These are phyloP conservation scores for Aldabrachelys gigantea DNA, from an alignment of 2,113 vertebrate species.

Conservation along the genomic window DNA sequence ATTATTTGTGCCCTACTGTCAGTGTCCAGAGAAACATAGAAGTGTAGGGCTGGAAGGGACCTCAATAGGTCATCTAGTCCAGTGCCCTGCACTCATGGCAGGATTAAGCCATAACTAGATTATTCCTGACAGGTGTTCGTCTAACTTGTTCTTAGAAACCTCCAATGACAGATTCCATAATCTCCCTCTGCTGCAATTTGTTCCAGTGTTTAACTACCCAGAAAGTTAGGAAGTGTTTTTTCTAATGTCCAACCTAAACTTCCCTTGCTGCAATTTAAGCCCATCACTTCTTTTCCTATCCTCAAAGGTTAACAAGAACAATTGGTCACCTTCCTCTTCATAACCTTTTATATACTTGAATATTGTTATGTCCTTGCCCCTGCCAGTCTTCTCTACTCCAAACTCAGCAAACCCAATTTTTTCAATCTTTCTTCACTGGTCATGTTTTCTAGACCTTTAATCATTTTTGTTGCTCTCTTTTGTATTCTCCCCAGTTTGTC, in stretches of 20 bases:
- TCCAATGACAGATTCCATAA: neutral
- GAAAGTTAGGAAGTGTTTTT: neutral
- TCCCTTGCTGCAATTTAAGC: neutral
- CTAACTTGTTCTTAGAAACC: neutral
- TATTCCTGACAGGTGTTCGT: neutral
- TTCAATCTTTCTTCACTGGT: neutral
- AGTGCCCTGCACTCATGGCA: neutral
- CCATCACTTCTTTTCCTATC: neutral
- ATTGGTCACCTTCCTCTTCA: neutral
- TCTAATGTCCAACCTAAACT: neutral
- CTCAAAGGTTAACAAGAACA: neutral
- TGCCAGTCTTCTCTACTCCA: neutral
- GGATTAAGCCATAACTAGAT: neutral
- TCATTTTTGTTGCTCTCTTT: too few species aligned
- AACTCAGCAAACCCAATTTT: neutral
- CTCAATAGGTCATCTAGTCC: neutral
- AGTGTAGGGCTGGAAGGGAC: neutral
- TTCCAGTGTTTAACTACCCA: neutral
- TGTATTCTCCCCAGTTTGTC: too few species aligned
- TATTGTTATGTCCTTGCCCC: neutral
- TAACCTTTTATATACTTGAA: neutral
- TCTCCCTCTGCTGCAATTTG: neutral
- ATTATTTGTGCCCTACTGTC: neutral
- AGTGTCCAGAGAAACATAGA: neutral
- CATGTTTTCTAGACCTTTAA: neutral